These are phyloP conservation scores for Anguilla pacifica DNA, from an alignment of 2,797 vertebrate genomes.

Conservation along the genomic window DNA sequence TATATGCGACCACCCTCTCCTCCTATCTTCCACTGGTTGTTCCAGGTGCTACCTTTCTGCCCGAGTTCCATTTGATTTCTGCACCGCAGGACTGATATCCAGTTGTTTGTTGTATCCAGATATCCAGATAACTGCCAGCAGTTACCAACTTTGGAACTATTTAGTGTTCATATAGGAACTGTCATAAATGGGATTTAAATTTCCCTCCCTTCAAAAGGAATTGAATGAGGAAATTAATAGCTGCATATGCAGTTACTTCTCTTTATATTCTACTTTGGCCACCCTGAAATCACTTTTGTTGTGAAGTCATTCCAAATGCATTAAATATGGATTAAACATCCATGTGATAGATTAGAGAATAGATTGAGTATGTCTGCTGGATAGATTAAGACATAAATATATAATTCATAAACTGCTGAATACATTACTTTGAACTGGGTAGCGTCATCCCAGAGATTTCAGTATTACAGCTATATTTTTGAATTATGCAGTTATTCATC, in stretches of 20 bases:
- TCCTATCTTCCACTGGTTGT: no score
- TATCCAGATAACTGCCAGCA: no score
- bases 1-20: no score
- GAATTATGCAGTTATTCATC: neutral
- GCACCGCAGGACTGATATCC: no score
- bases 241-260: neutral
- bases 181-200: neutral
- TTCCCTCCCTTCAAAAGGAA: neutral
- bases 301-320: neutral
- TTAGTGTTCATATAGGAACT: no score
- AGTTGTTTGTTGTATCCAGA: no score
- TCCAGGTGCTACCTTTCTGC: no score
- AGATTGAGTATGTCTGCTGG: neutral
- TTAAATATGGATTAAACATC: constrained; percentile 11
- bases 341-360: neutral
- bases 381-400: neutral
- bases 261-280: neutral
- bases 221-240: neutral
- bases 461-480: neutral
- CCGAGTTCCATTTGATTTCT: no score
- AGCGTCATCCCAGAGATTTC: neutral
- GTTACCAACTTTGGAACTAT: no score
- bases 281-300: neutral
- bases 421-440: neutral
- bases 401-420: constrained; percentile 7